These are phyloP conservation scores for Coptotermes formosanus DNA, from an alignment of 1,140 invertebrate species.

Conservation along the genomic window DNA sequence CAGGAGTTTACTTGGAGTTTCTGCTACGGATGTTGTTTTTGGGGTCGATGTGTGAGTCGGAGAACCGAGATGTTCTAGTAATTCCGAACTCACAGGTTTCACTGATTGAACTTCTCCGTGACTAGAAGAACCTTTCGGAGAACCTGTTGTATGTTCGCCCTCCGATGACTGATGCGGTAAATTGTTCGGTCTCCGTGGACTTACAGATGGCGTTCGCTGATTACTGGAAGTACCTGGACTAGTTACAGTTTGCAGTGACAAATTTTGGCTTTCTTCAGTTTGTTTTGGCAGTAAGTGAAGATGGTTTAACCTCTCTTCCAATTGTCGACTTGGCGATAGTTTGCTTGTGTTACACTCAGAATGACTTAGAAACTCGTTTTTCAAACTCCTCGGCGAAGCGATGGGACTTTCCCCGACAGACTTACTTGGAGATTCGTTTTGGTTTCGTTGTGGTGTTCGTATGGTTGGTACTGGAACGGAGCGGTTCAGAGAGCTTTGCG, in stretches of 20 bases:
- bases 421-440: background rate
- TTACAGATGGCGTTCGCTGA: too few relatives aligned
- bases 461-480: background rate
- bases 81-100: conserved; percentile 3
- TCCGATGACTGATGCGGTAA: background rate
- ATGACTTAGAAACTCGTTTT: background rate
- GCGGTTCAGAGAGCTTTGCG: background rate
- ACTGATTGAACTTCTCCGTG: too few relatives aligned
- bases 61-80: conserved; percentile 21
- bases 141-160: background rate
- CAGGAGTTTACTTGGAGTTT: background rate
- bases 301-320: background rate
- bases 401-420: background rate
- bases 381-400: background rate
- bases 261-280: background rate
- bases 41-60: conserved; percentile 40
- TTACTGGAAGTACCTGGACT: background rate
- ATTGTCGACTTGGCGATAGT: background rate
- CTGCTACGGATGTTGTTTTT: conserved; percentile 27
- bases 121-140: background rate
- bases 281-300: background rate
- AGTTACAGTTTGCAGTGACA: too few relatives aligned
- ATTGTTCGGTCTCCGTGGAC: background rate
- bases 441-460: background rate
- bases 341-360: background rate